Percentiles rank a stretch among this genome's conserved stretches.
Evolutionary conservation across 1,140 invertebrate species (phyloP).

Genomic region (Cheumatopsyche charites): DNA sequence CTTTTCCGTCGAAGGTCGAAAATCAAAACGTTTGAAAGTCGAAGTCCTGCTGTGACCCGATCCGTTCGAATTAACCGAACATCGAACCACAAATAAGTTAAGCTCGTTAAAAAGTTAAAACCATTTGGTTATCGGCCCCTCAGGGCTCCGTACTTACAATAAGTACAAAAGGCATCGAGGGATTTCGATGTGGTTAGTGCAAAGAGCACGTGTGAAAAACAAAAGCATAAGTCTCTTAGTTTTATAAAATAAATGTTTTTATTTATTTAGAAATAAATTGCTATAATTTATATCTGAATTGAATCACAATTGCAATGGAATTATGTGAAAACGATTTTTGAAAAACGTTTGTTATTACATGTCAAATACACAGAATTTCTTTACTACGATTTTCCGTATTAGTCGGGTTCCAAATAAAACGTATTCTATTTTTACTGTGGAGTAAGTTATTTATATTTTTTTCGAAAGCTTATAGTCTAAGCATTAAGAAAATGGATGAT

Average conservation of each 20-base stretch:
- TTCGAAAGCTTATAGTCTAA: too few relatives aligned
- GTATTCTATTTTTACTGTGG: too few relatives aligned
- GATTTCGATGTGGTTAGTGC: not conserved
- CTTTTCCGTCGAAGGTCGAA: not conserved
- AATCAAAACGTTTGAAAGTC: slow-evolving; percentile 24
- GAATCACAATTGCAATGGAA: too few relatives aligned
- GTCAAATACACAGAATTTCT: too few relatives aligned
- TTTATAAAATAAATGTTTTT: not conserved
- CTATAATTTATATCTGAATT: too few relatives aligned
- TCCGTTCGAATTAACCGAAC: slow-evolving; percentile 28
- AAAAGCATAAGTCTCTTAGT: not conserved
- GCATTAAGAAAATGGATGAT: too few relatives aligned
- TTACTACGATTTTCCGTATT: too few relatives aligned
- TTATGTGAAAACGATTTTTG: too few relatives aligned
- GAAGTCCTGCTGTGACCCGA: not conserved
- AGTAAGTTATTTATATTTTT: too few relatives aligned
- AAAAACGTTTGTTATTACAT: too few relatives aligned
- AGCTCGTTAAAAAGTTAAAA: slow-evolving; percentile 36
- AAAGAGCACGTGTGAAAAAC: not conserved
- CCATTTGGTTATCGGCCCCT: slow-evolving; percentile 23
- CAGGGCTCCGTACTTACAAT: not conserved
- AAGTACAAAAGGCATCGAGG: not conserved
- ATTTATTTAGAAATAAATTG: too few relatives aligned
- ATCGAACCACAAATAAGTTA: slow-evolving; percentile 34
- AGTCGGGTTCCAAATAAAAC: too few relatives aligned